Percentiles rank a stretch among this genome's conserved stretches.
Evolutionary conservation across 2,888 invertebrate genomes (phyloP).

Genomic region (Eupithecia insigniata): DNA sequence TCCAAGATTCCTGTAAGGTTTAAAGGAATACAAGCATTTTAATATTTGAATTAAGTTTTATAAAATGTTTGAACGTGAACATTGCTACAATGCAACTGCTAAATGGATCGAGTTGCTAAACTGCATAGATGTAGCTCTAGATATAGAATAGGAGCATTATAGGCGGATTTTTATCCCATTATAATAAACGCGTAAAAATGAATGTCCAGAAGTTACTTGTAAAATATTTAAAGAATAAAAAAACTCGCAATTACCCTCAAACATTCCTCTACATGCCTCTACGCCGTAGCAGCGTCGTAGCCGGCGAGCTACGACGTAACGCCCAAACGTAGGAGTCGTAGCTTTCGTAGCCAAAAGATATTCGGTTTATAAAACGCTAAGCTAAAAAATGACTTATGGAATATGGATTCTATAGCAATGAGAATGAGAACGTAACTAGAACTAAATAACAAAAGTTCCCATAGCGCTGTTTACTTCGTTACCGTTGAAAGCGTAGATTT

Average conservation of each 20-base stretch:
- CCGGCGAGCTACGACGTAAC: constrained; percentile 1
- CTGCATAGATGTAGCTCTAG: not conserved
- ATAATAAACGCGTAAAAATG: not conserved
- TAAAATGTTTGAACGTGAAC: not conserved
- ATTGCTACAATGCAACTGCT: not conserved
- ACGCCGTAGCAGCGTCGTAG: constrained; percentile 21
- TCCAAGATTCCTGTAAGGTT: too few relatives aligned
- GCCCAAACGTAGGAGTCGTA: constrained; percentile 5
- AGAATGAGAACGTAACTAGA: too few relatives aligned
- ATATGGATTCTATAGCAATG: too few relatives aligned
- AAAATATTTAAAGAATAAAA: not conserved
- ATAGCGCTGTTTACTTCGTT: too few relatives aligned
- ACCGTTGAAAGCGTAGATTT: not conserved
- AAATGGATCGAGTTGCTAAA: not conserved
- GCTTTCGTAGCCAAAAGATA: not conserved
- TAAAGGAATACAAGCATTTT: too few relatives aligned
- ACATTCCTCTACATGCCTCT: constrained; percentile 18
- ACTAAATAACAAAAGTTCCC: too few relatives aligned
- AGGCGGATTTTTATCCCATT: not conserved
- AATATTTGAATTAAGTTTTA: not conserved
- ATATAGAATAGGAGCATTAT: not conserved
- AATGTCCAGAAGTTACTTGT: not conserved
- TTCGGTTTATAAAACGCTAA: too few relatives aligned
- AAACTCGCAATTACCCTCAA: not conserved
- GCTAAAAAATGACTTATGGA: too few relatives aligned